Conservation (phyloP, 2,113 vertebrate genomes). For the Rhinolophus sinicus region DNA sequence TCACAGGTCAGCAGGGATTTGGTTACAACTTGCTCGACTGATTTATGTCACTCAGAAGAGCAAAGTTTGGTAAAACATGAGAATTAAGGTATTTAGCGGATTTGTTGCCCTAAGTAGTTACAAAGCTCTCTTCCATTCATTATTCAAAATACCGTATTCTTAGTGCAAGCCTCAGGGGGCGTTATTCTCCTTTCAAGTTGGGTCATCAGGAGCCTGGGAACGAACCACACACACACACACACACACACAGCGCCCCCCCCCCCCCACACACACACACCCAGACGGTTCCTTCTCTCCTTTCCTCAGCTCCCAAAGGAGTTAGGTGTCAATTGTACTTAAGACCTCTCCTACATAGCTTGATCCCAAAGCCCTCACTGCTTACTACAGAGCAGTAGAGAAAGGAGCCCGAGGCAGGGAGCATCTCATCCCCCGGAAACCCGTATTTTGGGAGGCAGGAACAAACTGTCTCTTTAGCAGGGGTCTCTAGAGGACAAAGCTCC, state of each 20-base stretch:
- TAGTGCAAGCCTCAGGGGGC: neutral
- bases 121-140: neutral
- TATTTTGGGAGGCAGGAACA: neutral
- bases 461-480: neutral
- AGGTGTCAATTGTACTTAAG: neutral
- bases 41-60: neutral
- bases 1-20: neutral
- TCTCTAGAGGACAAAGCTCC: too few species aligned
- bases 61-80: neutral
- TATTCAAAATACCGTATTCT: neutral
- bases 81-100: neutral
- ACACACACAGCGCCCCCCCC: too few species aligned
- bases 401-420: neutral
- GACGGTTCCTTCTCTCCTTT: neutral
- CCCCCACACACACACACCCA: too few species aligned
- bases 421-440: neutral
- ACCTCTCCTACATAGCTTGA: neutral
- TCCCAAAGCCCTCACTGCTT: neutral
- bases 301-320: neutral
- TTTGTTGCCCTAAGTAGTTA: neutral
- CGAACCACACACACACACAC: too few species aligned
- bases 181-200: too few species aligned
- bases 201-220: neutral
- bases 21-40: neutral
- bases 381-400: neutral